Evolutionary conservation across 2,797 vertebrate species (phyloP).

Genomic region (Pangasius larnaudii): DNA sequence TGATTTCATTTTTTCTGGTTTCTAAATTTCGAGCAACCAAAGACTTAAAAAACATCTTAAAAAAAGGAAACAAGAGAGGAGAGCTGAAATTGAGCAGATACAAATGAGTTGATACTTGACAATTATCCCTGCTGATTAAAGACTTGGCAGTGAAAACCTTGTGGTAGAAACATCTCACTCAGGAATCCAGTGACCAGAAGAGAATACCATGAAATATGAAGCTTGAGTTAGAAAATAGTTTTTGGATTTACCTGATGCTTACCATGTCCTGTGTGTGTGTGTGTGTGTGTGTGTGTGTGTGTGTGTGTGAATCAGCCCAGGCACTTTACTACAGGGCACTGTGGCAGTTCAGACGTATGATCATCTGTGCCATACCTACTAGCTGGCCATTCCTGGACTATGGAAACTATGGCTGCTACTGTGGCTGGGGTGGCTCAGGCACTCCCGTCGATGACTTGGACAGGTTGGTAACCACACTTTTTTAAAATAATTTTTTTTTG

Average conservation of each 20-base stretch:
- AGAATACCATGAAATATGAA: background rate
- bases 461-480: constrained; percentile 53
- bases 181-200: background rate
- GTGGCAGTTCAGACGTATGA: constrained; percentile 67
- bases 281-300: background rate
- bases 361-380: constrained; percentile 59
- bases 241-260: background rate
- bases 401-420: constrained; percentile 65
- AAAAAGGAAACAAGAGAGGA: background rate
- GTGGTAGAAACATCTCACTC: background rate
- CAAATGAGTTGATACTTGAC: background rate
- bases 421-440: constrained; percentile 64
- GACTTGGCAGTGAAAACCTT: background rate
- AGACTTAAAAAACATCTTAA: background rate
- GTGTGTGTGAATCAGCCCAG: constrained; percentile 57
- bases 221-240: background rate
- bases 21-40: background rate
- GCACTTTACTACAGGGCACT: constrained; percentile 59
- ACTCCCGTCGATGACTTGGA: constrained; percentile 67
- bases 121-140: background rate
- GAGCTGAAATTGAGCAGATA: background rate
- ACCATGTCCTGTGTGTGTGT: background rate
- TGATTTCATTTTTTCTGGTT: background rate
- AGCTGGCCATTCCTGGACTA: constrained; percentile 62
- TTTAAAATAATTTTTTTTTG: background rate